Base-by-base conservation (phyloP, 2,797 vertebrate genomes). In the Hippoglossus hippoglossus region DNA sequence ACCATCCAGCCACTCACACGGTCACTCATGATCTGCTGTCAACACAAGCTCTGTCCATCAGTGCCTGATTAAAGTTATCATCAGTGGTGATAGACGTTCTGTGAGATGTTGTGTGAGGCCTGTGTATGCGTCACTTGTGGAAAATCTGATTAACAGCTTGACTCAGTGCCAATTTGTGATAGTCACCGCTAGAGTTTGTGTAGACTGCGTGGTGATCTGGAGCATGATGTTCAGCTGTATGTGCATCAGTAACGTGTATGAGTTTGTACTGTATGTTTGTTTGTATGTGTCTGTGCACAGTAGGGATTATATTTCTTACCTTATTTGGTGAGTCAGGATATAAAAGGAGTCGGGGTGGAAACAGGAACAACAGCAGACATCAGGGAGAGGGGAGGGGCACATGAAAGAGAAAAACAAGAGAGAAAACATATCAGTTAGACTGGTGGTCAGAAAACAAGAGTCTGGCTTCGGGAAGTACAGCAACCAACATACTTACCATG, bases 291-390 rank as follows among this genome's bases (percentile, higher is more conserved):
- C 2, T 60, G 26, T 36, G n/a, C 63, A 57, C 1, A 69, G 31
- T 51, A 44, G 39, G 72, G 15, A 85, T 36, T 15, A 50, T 31
- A 3, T 83, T 84, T 89, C 93, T 94, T 94, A 95, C 94, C 94
- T 95, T 92, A 80, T 85, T 89, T 93, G 81, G 51, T 52, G 82
- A 80, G 64, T 59, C 39, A 77, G 63, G 66, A 72, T 70, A 75
- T 7, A 57, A 73, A 57, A 85, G 7, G 63, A 53, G 19, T 28
- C 28, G 60, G 51, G 65, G 58, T 68, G 70, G 59, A 77, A 75
- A 70, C 69, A 79, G 73, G 64, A 73, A 57, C 18, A 63, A 51
- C 59, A 73, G 21, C 75, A 82, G 21, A 77, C 79, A 77, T 70
- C 57, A 63, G 53, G 28, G 18, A 16, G 41, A 8, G 34, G 12